A percentile compares a stretch with the other conserved stretches of the same genome.
Evolutionary conservation across 2,113 vertebrate genomes (phyloP).

Genomic region (Macquaria australasica): DNA sequence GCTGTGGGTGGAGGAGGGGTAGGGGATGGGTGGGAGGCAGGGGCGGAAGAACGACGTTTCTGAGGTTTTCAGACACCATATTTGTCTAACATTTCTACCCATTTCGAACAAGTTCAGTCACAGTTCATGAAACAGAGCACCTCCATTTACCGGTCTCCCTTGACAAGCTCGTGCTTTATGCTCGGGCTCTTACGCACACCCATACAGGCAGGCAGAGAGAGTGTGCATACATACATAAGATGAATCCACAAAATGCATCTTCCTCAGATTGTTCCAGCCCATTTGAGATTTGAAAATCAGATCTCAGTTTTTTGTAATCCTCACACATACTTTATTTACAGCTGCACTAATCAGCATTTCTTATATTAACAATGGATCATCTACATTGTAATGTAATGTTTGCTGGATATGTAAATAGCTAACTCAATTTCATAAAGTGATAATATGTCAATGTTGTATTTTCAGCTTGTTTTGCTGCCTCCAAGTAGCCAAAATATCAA

Average conservation of each 20-base stretch:
- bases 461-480: not conserved
- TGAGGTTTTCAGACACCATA: constrained; percentile 70
- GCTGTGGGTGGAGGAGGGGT: constrained; percentile 49
- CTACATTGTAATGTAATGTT: not conserved
- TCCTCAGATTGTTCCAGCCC: constrained; percentile 5
- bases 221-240: too few species aligned
- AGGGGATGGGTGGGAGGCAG: constrained; percentile 4
- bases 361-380: not conserved
- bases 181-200: not conserved
- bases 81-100: constrained; percentile 77
- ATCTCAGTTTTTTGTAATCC: not conserved
- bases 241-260: not conserved
- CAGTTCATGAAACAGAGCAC: constrained; percentile 77
- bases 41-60: constrained; percentile 65
- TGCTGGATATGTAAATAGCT: not conserved
- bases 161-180: constrained; percentile 58
- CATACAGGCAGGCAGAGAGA: not conserved
- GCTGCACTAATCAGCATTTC: not conserved
- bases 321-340: not conserved
- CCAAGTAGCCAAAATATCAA: not conserved
- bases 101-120: constrained; percentile 77
- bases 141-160: constrained; percentile 58
- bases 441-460: not conserved
- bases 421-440: not conserved
- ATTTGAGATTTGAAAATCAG: not conserved